These are phyloP conservation scores for Anoplopoma fimbria DNA, from an alignment of 2,113 vertebrate genomes.

Conservation along the genomic window DNA sequence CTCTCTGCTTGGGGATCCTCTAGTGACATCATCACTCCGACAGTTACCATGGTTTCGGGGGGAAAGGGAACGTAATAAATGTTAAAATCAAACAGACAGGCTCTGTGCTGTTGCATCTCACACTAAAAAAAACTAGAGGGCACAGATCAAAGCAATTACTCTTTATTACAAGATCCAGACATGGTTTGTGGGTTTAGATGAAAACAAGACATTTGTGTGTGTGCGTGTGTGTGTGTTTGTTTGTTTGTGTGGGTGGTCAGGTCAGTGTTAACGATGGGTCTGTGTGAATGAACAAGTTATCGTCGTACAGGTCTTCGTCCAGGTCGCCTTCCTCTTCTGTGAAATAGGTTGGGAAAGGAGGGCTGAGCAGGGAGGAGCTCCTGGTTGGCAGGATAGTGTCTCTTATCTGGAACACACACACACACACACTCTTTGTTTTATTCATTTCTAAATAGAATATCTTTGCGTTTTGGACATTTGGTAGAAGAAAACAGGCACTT, in stretches of 20 bases:
- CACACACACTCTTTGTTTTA: background rate
- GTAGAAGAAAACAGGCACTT: background rate
- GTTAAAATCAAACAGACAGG: conserved; percentile 61
- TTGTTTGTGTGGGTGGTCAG: conserved; percentile 33
- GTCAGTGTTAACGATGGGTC: conserved; percentile 84
- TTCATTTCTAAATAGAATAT: background rate
- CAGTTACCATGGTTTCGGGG: conserved; percentile 80
- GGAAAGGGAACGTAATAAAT: conserved; percentile 56
- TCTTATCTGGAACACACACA: conserved; percentile 82
- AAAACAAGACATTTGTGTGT: background rate
- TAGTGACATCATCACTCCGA: conserved; percentile 74
- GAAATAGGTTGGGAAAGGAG: conserved; percentile 95
- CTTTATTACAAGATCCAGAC: conserved; percentile 70
- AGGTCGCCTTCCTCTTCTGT: conserved; percentile 90
- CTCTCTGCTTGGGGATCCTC: conserved; percentile 75
- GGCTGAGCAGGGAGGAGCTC: conserved; percentile 78
- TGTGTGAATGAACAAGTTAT: conserved; percentile 87
- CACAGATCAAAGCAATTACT: conserved; percentile 38
- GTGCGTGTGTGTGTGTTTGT: background rate
- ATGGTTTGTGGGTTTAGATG: conserved; percentile 5
- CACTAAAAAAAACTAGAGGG: background rate
- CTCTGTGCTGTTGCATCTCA: conserved; percentile 16
- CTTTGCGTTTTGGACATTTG: background rate
- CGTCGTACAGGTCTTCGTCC: conserved; percentile 91
- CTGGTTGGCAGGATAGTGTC: conserved; percentile 85